Base-by-base conservation (phyloP, 2,113 vertebrate genomes). In the Garra rufa region DNA sequence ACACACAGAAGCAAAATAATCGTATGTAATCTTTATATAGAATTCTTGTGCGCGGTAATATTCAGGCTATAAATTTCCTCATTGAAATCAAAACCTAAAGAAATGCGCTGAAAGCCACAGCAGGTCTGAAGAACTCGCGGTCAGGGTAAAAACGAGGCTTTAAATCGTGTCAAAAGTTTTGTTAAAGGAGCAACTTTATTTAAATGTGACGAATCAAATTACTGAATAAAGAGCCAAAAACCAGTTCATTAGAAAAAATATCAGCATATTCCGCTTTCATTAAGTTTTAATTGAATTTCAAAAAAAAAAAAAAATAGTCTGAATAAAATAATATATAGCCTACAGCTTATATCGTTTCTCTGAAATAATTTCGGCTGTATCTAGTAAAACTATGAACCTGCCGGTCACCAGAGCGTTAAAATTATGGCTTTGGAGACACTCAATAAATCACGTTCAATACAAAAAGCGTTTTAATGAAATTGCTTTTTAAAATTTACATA, bases 361-460 rank as follows among this genome's bases (percentile, higher is more conserved):
- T 87, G 67, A 88, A 88, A 88, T 86, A 30, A 76, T 43, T 86
- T 82, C 74, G 15, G 19, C 71, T 46, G 21, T 44, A 21, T 82
- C 7, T 15, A 28, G 48, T 63, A 86, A 73, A 69, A 41, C 61
- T 65, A 2, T 55, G 21, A 57, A 10, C 10, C 57, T 24, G n/a
- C 57, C 24, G 57, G 57, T 59, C 14, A 63, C 26, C 26, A 30
- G 70, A 80, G 26, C 30, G n/a, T 1, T 30, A 11, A 26, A 59
- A 30, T 30, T 26, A 48, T 21, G 43, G 15, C 30, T 26, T 28
- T 43, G 50, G 67, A 15, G 69, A 19, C 26, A 28, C 74, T 81
- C 61, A 46, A 46, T 21, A 77, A 52, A 52, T 75, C 50, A 15
- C 71, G 19, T 24, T 77, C 17, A 48, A n/a, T 59, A 34, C n/a